Evolutionary conservation across 2,797 vertebrate species (phyloP).

Genomic region (Hipposideros larvatus): DNA sequence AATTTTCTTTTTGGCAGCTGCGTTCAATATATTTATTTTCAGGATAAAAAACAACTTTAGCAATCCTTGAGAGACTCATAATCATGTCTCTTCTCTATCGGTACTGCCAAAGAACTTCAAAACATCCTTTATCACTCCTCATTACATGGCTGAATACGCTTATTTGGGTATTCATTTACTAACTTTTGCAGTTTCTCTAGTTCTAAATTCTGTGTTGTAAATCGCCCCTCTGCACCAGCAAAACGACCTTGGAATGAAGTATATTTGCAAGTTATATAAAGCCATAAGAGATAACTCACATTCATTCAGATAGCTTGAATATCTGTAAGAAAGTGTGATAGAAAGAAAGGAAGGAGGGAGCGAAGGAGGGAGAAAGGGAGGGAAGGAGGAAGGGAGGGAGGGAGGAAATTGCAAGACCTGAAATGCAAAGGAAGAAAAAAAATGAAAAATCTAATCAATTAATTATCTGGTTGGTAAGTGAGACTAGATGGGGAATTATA

Average conservation of each 20-base stretch:
- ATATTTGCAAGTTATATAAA: neutral
- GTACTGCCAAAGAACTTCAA: constrained; percentile 39
- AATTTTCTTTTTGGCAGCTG: neutral
- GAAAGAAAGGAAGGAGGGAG: rapidly evolving
- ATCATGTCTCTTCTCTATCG: constrained; percentile 7
- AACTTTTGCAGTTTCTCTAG: neutral
- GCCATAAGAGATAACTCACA: neutral
- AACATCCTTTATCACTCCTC: constrained; percentile 34
- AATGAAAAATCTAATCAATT: neutral
- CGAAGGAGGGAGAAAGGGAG: neutral
- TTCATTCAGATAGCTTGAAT: neutral
- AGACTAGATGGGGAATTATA: neutral
- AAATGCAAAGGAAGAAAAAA: neutral
- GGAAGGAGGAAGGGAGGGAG: neutral
- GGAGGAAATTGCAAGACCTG: neutral
- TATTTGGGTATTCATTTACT: constrained; percentile 49
- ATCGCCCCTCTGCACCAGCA: neutral
- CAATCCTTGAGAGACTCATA: constrained; percentile 30
- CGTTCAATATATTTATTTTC: constrained; percentile 47
- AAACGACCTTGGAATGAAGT: neutral
- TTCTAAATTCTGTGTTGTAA: constrained; percentile 26
- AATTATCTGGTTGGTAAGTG: neutral
- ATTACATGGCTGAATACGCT: constrained; percentile 59
- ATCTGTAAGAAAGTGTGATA: neutral
- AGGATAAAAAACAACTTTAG: constrained; percentile 35